These are phyloP conservation scores for Saiga tatarica DNA, from an alignment of 2,113 vertebrate species.

Conservation along the genomic window DNA sequence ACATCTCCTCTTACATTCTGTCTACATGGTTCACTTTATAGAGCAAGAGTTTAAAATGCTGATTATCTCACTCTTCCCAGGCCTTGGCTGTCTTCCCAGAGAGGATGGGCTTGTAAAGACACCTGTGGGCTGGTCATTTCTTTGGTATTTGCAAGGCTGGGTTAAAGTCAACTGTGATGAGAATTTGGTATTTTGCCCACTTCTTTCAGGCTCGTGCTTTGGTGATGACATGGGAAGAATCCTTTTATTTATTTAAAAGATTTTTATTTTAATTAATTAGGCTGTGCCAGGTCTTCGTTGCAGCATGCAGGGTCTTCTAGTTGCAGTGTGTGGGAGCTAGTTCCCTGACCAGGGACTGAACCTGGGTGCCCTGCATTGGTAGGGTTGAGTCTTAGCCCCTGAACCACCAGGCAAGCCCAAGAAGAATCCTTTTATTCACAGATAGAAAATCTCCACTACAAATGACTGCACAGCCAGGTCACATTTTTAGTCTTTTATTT, in stretches of 20 bases:
- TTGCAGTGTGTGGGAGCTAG: neutral
- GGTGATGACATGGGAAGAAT: neutral
- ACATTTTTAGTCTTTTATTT: conserved; percentile 80
- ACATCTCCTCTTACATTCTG: neutral
- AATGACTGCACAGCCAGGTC: neutral
- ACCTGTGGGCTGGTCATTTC: neutral
- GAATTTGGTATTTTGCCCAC: neutral
- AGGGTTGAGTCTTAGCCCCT: neutral
- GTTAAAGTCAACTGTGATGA: neutral
- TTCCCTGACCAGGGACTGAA: neutral
- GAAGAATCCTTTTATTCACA: neutral
- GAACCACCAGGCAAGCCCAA: neutral
- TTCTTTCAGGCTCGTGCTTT: neutral
- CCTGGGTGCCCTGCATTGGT: neutral
- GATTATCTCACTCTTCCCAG: neutral
- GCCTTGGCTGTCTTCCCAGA: neutral
- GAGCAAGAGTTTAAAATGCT: neutral
- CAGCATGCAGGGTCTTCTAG: neutral
- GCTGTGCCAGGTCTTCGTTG: neutral
- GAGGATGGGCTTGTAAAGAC: neutral
- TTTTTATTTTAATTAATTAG: neutral
- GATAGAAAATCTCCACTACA: neutral
- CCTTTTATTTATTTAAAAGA: neutral
- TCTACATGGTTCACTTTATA: neutral
- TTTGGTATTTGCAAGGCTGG: neutral